Evolutionary conservation across 2,888 invertebrate species (phyloP).

Genomic region (Thumatha senex): DNA sequence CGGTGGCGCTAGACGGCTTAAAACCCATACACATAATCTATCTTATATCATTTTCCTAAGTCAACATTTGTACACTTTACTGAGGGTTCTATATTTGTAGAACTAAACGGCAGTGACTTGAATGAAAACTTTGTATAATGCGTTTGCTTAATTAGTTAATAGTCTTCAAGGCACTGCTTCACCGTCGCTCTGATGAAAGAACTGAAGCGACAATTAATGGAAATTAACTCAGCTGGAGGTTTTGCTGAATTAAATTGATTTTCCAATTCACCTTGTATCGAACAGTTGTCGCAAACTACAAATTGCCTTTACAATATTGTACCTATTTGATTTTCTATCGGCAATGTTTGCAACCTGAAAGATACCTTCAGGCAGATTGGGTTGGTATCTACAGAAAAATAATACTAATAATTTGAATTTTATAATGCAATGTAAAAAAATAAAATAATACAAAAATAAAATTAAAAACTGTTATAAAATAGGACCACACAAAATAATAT

Average conservation of each 20-base stretch:
- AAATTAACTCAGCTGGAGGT: slow-evolving; percentile 67
- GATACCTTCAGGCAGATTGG: background rate
- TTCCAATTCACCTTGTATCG: slow-evolving; percentile 48
- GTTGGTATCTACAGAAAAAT: too few relatives aligned
- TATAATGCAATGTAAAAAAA: too few relatives aligned
- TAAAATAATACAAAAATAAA: too few relatives aligned
- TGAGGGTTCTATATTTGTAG: slow-evolving; percentile 1
- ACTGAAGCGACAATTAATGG: slow-evolving; percentile 63
- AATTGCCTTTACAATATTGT: slow-evolving; percentile 12
- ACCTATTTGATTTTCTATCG: background rate
- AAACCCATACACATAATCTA: too few relatives aligned
- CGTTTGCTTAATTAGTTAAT: slow-evolving; percentile 60
- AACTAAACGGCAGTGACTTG: slow-evolving; percentile 5
- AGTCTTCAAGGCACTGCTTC: slow-evolving; percentile 39
- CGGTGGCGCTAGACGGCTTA: too few relatives aligned
- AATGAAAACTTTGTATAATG: slow-evolving; percentile 25
- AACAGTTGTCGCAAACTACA: slow-evolving; percentile 34
- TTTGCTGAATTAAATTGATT: slow-evolving; percentile 62
- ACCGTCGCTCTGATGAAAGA: slow-evolving; percentile 47
- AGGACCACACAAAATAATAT: too few relatives aligned
- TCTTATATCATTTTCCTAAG: too few relatives aligned
- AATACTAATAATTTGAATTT: too few relatives aligned
- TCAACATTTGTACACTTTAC: slow-evolving; percentile 3
- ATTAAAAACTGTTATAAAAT: too few relatives aligned
- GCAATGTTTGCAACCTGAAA: background rate